These are phyloP conservation scores for Anniella stebbinsi DNA, from an alignment of 2,797 vertebrate genomes.

Conservation along the genomic window DNA sequence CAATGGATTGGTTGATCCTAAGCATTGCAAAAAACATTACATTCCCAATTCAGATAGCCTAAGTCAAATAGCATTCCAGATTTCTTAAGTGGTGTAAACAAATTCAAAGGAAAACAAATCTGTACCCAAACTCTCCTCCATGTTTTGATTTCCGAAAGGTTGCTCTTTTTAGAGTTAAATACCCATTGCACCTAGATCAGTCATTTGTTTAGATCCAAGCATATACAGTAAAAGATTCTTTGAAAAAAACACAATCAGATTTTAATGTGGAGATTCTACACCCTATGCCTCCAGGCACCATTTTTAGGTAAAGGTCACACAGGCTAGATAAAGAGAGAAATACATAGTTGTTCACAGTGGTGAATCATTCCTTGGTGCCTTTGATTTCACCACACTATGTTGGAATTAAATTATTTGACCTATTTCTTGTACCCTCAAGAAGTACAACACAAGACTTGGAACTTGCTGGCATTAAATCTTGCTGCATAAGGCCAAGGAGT, in stretches of 20 bases:
- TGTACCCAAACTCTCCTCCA: not conserved
- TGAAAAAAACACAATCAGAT: not conserved
- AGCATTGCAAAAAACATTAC: not conserved
- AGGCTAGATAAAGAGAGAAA: conserved; percentile 12
- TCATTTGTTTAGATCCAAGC: not conserved
- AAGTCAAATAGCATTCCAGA: not conserved
- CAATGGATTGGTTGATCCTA: not conserved
- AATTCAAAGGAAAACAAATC: conserved; percentile 7
- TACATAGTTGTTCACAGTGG: conserved; percentile 8
- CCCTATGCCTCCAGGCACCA: conserved; percentile 18
- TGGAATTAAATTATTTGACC: conserved; percentile 46
- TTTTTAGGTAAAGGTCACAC: conserved; percentile 24
- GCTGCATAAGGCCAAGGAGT: conserved; percentile 47
- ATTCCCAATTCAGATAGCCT: not conserved
- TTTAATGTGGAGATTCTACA: conserved; percentile 36
- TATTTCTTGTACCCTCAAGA: conserved; percentile 34
- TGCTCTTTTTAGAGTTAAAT: not conserved
- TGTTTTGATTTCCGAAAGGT: conserved; percentile 2
- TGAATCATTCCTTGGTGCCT: conserved; percentile 25
- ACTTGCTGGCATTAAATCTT: conserved; percentile 53
- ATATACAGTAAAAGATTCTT: not conserved
- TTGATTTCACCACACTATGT: conserved; percentile 36
- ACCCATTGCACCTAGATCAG: not conserved
- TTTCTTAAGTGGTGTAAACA: conserved; percentile 14
- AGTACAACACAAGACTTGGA: conserved; percentile 30